A percentile compares a stretch with the other conserved stretches of the same genome.
Evolutionary conservation across 2,888 invertebrate genomes (phyloP).

Genomic region (Stenichneumon culpator): DNA sequence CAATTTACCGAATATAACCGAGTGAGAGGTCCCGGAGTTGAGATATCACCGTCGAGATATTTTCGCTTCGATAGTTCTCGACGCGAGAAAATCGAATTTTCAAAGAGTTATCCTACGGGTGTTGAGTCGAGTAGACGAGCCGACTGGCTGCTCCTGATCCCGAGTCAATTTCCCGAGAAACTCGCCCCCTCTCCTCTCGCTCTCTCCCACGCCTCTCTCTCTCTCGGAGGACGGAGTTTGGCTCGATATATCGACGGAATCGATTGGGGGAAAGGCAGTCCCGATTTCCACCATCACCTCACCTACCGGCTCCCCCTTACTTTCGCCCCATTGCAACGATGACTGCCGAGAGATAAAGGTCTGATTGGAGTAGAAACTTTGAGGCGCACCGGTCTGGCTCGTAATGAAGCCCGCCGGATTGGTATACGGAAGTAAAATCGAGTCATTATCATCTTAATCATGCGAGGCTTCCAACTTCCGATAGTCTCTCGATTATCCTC

Average conservation of each 20-base stretch:
- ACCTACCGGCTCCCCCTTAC: slow-evolving; percentile 30
- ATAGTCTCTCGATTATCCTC: slow-evolving; percentile 62
- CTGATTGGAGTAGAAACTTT: slow-evolving; percentile 81
- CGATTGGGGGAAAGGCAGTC: slow-evolving; percentile 52
- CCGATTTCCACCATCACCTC: slow-evolving; percentile 53
- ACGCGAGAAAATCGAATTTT: slow-evolving; percentile 75
- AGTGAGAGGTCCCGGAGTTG: slow-evolving; percentile 58
- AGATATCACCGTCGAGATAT: slow-evolving; percentile 69
- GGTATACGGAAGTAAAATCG: slow-evolving; percentile 63
- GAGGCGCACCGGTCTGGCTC: slow-evolving; percentile 71
- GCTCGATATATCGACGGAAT: slow-evolving; percentile 77
- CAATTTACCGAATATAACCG: slow-evolving; percentile 66
- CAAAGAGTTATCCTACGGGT: slow-evolving; percentile 67
- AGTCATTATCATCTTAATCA: slow-evolving; percentile 79
- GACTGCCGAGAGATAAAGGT: slow-evolving; percentile 68
- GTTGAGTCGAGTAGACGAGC: slow-evolving; percentile 69
- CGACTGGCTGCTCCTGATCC: slow-evolving; percentile 68
- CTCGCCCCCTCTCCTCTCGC: slow-evolving; percentile 67
- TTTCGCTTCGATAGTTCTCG: slow-evolving; percentile 68
- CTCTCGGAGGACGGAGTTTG: slow-evolving; percentile 68
- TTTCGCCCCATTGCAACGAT: slow-evolving; percentile 69
- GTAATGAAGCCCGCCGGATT: slow-evolving; percentile 80
- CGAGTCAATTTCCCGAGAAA: slow-evolving; percentile 73
- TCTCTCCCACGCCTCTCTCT: slow-evolving; percentile 63
- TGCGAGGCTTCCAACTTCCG: slow-evolving; percentile 73